phyloP scores from a whole-genome alignment of 2,888 invertebrate genomes.

The Acronicta psi region DNA sequence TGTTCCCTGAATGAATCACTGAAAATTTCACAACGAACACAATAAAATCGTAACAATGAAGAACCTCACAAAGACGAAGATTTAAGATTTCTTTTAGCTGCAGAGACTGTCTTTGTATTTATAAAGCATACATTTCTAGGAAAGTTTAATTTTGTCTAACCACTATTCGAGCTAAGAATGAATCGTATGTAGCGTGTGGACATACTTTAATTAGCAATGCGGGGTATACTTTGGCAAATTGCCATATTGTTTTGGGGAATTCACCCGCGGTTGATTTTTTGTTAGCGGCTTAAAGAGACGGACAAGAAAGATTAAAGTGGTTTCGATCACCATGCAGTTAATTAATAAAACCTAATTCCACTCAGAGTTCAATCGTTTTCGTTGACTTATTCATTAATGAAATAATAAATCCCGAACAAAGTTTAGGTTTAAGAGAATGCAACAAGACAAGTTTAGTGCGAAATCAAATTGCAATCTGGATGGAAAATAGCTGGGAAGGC shows the following conservation, averaged over 20 bases:
- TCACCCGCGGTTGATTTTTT: conserved; percentile 58
- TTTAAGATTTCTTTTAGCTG: conserved; percentile 6
- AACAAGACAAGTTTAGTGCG: conserved; percentile 7
- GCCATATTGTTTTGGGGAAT: conserved; percentile 65
- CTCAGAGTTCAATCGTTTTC: conserved; percentile 11
- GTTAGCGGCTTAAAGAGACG: conserved; percentile 37
- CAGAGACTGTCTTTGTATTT: conserved; percentile 19
- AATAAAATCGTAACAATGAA: conserved; percentile 31
- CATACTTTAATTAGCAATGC: conserved; percentile 71
- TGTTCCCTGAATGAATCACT: conserved; percentile 29
- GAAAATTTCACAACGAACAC: conserved; percentile 27
- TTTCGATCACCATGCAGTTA: conserved; percentile 22
- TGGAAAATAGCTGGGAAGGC: conserved; percentile 11
- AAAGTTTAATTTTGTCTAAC: conserved; percentile 49
- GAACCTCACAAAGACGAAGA: conserved; percentile 1
- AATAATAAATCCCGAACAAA: conserved; percentile 18
- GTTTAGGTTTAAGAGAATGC: conserved; percentile 14
- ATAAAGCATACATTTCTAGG: conserved; percentile 31
- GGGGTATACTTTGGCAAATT: conserved; percentile 60
- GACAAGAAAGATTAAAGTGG: conserved; percentile 14
- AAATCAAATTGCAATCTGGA: conserved; percentile 17
- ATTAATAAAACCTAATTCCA: conserved; percentile 3
- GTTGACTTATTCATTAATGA: conserved; percentile 12
- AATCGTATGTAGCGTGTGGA: conserved; percentile 56
- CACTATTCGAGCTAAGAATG: conserved; percentile 57